Percentiles rank a stretch among this genome's conserved stretches.
These are phyloP conservation scores for Poeciliopsis infans DNA, from an alignment of 2,797 vertebrate genomes.

Conservation along the genomic window DNA sequence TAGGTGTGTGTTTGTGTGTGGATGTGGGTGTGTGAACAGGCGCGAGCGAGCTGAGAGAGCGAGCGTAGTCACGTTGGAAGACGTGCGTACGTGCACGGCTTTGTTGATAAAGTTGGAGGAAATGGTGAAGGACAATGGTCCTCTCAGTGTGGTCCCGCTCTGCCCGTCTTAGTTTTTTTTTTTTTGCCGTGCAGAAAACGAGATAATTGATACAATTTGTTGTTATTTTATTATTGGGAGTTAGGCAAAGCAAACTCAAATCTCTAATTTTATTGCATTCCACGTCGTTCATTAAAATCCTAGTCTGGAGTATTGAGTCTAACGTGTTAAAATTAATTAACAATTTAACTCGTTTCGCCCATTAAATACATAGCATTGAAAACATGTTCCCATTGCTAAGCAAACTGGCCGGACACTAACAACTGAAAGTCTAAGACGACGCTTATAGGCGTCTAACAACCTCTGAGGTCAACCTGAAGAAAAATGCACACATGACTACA, in stretches of 20 bases:
- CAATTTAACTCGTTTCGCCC: background rate
- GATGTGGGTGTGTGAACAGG: fast-evolving
- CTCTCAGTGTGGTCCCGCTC: background rate
- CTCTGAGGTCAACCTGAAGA: background rate
- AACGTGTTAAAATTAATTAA: background rate
- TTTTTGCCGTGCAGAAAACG: background rate
- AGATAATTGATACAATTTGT: background rate
- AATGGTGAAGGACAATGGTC: background rate
- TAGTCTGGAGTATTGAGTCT: background rate
- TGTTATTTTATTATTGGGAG: background rate
- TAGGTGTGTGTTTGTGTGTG: too few relatives aligned
- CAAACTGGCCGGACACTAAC: background rate
- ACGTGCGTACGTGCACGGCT: background rate
- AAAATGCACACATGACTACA: too few relatives aligned
- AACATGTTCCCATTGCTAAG: background rate
- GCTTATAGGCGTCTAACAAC: background rate
- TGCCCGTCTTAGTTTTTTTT: background rate
- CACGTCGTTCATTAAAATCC: background rate
- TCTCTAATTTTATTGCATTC: background rate
- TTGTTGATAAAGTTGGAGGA: slow-evolving; percentile 2
- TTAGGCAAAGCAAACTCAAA: background rate
- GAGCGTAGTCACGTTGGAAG: too few relatives aligned
- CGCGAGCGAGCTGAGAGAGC: too few relatives aligned
- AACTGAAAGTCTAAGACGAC: background rate
- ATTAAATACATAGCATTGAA: background rate